Percentiles rank a stretch among this genome's conserved stretches.
Evolutionary conservation across 2,888 invertebrate genomes (phyloP).

Genomic region (Acanthosoma haemorrhoidale): DNA sequence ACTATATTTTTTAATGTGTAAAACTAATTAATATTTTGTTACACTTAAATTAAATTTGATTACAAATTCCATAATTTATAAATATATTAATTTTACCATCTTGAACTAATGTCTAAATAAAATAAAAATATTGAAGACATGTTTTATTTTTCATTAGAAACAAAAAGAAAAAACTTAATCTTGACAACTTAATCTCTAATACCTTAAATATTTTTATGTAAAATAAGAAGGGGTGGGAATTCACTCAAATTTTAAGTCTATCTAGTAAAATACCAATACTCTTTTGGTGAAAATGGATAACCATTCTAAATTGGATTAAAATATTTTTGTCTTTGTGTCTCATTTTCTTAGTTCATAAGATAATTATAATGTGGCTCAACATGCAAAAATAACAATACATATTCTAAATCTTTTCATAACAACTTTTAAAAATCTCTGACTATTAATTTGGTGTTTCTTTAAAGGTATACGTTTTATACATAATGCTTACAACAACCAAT

Average conservation of each 20-base stretch:
- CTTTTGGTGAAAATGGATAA: no score
- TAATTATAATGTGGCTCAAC: not conserved
- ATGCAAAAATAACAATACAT: not conserved
- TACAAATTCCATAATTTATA: not conserved
- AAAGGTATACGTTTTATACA: not conserved
- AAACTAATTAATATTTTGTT: slow-evolving; percentile 15
- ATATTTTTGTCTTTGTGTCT: not conserved
- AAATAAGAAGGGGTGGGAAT: no score
- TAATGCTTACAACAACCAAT: not conserved
- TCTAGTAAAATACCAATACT: no score
- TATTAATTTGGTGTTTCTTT: not conserved
- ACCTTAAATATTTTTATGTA: not conserved
- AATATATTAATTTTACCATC: not conserved
- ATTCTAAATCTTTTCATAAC: not conserved
- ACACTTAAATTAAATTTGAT: slow-evolving; percentile 12
- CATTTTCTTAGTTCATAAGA: not conserved
- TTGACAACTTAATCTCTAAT: not conserved
- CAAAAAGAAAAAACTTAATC: not conserved
- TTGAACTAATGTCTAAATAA: not conserved
- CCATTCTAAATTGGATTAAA: no score
- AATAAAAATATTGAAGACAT: not conserved
- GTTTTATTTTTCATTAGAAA: not conserved
- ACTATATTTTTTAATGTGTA: slow-evolving; percentile 18
- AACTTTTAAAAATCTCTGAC: not conserved
- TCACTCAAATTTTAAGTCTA: no score